Evolutionary conservation across 2,113 vertebrate species (phyloP).

Genomic region (Heterocephalus glaber): DNA sequence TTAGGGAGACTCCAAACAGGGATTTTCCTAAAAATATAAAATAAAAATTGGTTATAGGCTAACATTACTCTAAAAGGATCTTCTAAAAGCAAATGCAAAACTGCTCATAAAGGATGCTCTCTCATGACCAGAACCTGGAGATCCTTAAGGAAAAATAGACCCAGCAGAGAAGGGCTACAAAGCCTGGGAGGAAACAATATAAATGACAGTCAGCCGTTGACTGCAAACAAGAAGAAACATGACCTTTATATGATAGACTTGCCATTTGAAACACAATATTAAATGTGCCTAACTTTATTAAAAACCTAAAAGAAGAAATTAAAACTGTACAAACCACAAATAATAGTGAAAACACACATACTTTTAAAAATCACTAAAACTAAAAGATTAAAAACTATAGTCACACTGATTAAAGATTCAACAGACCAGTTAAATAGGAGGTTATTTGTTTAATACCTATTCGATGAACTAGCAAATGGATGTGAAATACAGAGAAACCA

Average conservation of each 20-base stretch:
- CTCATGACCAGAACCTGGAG: not conserved
- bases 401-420: not conserved
- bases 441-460: not conserved
- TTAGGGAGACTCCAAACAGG: not conserved
- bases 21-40: too few relatives aligned
- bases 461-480: not conserved
- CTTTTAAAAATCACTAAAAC: not conserved
- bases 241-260: not conserved
- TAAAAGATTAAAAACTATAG: not conserved
- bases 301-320: not conserved
- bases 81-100: not conserved
- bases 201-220: accelerated
- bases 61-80: not conserved
- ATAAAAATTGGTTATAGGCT: not conserved
- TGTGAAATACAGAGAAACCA: not conserved
- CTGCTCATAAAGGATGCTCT: not conserved
- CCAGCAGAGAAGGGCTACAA: not conserved
- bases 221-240: not conserved
- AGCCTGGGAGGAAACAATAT: not conserved
- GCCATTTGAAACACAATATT: not conserved
- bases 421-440: too few relatives aligned
- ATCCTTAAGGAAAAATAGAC: not conserved
- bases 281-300: not conserved
- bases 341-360: not conserved
- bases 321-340: not conserved